Evolutionary conservation across 2,888 invertebrate genomes (phyloP), one percentile per base, ranked within the genome.

Genomic region (Stenodema calcarata): DNA sequence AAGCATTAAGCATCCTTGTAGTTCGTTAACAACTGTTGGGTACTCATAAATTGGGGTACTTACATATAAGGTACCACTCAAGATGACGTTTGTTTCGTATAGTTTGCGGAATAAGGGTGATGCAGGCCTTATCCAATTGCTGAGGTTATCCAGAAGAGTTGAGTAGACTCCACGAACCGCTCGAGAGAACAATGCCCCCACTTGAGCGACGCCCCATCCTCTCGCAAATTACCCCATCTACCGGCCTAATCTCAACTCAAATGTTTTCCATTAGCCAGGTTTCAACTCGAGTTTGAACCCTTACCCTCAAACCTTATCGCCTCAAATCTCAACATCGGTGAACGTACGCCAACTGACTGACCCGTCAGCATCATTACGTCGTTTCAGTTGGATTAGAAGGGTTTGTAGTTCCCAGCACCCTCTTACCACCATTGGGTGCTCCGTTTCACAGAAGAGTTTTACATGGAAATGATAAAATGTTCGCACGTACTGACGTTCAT

Each of bases 181-280:
- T n/a, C 35, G 11, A 28, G 73, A 28, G 73, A 73, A 73, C 73
- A 73, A 73, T 35, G 41, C 73, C 35, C 35, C 18, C 35, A 16
- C 35, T 73, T 73, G 73, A 73, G 73, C 30, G 73, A 30, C 41
- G 18, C 73, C 41, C 35, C 73, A 73, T 73, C 41, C 73, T 12
- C 18, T 23, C 18, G 30, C 35, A 73, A 73, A 73, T 28, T 73
- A 18, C 35, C n/a, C 41, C 73, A 41, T 73, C 35, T 73, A 73
- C 73, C 73, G 35, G 18, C 73, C 73, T 73, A 73, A 73, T 73
- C 73, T 30, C 30, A 35, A 73, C 73, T 73, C 35, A 35, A 73
- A 73, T 73, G 73, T 73, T 73, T 73, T 73, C 73, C 73, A 73
- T 73, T 73, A 73, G 35, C 73, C 62, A 62, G 73, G 73, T 62